Evolutionary conservation across 2,888 invertebrate genomes (phyloP).

Genomic region (Lysandra coridon): DNA sequence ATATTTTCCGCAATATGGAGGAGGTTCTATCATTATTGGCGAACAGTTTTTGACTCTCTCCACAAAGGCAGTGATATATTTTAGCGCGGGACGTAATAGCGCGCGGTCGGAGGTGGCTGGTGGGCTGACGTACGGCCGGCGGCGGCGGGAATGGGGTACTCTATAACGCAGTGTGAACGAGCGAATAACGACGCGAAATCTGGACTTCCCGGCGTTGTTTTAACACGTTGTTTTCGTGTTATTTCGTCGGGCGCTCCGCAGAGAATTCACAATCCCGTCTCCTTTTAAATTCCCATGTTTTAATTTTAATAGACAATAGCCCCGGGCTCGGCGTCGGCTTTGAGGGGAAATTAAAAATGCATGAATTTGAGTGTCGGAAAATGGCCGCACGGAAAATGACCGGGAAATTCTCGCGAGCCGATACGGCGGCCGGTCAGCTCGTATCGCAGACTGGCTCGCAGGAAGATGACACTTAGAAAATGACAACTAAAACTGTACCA

Average conservation of each 20-base stretch:
- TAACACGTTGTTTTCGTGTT: not conserved
- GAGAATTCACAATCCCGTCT: not conserved
- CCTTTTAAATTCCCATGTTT: not conserved
- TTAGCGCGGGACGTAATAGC: not conserved
- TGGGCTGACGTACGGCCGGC: not conserved
- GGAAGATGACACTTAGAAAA: not conserved
- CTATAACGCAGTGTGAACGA: not conserved
- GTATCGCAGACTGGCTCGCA: not conserved
- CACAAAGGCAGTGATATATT: slow-evolving; percentile 17
- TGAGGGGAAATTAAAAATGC: slow-evolving; percentile 2
- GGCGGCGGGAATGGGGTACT: not conserved
- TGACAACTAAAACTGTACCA: not conserved
- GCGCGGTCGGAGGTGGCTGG: not conserved
- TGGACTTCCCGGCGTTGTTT: not conserved
- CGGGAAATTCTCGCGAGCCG: not conserved
- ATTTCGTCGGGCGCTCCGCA: not conserved
- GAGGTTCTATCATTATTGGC: not conserved
- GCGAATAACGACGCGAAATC: not conserved
- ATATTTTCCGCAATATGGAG: too few species aligned
- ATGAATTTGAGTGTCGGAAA: not conserved
- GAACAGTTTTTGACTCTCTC: not conserved
- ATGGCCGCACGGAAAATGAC: not conserved
- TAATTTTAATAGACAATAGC: slow-evolving; percentile 14
- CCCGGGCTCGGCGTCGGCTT: slow-evolving; percentile 1
- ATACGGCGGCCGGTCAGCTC: not conserved